Evolutionary conservation across 2,113 vertebrate species (phyloP).

Genomic region (Mystacornis crossleyi): DNA sequence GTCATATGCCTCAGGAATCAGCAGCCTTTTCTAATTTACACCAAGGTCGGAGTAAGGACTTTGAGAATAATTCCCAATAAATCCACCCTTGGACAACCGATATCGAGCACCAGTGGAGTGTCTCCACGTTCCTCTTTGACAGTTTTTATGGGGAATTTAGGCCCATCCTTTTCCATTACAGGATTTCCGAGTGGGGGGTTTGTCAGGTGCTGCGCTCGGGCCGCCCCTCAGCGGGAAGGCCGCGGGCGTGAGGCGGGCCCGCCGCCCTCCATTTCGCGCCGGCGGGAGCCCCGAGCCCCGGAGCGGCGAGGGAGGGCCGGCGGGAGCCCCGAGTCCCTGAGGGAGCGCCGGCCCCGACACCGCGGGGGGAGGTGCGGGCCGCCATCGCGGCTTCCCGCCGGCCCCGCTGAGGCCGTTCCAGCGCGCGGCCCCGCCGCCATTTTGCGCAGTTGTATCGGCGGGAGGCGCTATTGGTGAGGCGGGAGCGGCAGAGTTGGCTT

Average conservation of each 20-base stretch:
- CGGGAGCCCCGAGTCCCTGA: not conserved
- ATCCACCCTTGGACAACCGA: too few relatives aligned
- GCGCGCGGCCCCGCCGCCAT: not conserved
- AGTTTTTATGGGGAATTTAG: not conserved
- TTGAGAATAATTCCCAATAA: too few relatives aligned
- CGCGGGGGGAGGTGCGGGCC: accelerated
- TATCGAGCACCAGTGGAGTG: not conserved
- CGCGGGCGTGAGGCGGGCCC: accelerated
- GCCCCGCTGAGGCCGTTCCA: not conserved
- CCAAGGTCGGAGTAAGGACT: too few relatives aligned
- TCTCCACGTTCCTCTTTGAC: not conserved
- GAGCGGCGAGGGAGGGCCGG: not conserved
- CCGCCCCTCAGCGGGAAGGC: not conserved
- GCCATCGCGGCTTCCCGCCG: not conserved
- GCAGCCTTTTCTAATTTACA: too few relatives aligned
- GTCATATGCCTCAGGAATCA: too few relatives aligned
- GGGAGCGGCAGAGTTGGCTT: accelerated
- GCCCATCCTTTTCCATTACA: not conserved
- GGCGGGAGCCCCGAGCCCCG: accelerated
- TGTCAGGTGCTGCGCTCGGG: accelerated
- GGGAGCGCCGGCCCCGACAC: not conserved
- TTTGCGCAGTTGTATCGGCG: not conserved
- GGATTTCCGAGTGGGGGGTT: accelerated
- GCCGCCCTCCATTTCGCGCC: not conserved
- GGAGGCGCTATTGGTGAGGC: too few relatives aligned